Base-by-base conservation (phyloP, 2,797 vertebrate species). In the Spinibarbus caldwelli region DNA sequence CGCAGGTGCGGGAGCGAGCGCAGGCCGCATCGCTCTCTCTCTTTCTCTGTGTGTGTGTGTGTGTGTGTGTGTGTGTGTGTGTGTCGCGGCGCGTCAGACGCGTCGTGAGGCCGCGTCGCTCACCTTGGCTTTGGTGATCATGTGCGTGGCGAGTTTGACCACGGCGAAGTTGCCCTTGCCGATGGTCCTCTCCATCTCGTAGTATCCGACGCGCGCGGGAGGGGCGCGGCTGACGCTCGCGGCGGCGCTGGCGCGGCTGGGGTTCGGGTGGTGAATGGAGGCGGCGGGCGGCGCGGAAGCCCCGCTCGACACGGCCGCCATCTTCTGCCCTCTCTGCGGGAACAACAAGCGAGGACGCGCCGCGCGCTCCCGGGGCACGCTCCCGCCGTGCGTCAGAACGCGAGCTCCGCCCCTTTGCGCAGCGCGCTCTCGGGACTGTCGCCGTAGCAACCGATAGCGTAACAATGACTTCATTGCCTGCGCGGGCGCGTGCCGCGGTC, bases 111-210 rank as follows among this genome's bases (percentile, higher is more conserved):
- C 19, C 23, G 49, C 11, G 21, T 3, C 43, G 47, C 93, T 95
- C 95, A 99, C 98, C 97, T 99, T 99, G 88, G 96, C 97, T 93
- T 97, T 97, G 92, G 98, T 99, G 91, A 98, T 96, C 93, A 98
- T 95, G 95, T 99, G 97, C 89, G 97, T 98, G 93, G 98, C 97
- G 86, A 98, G 96, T 94, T 99, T 99, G 90, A 99, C 98, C 91
- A 99, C 97, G 78, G 98, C 98, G 95, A 99, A 99, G 96, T 98
- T 99, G 90, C 98, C 98, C 95, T 99, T 99, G 93, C 97, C 97
- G 95, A 99, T 99, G 93, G 97, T 98, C 93, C 97, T 95, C 94
- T 99, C 97, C 92, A 99, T 95, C 93, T 98, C 97, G 93, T 99
- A 99, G 96, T 97, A 96, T 89, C 97, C 97, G 94, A 99, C 97